A percentile compares a stretch with the other conserved stretches of the same genome.
Conservation (phyloP, 2,113 vertebrate genomes). For the Dipodomys merriami region DNA sequence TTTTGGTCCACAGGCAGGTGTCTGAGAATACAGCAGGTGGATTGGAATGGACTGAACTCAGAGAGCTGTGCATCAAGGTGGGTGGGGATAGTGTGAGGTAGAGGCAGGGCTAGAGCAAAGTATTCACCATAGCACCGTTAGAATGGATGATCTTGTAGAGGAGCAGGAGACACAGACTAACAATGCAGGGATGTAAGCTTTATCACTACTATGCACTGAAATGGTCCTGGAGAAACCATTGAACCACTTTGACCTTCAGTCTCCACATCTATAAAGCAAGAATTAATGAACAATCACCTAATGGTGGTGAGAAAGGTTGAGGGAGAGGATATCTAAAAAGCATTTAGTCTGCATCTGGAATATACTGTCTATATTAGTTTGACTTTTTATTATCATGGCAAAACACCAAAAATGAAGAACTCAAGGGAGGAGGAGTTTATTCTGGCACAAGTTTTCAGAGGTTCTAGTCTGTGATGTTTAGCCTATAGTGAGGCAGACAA, state of each 20-base stretch:
- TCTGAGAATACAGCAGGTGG: not conserved
- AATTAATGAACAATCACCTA: not conserved
- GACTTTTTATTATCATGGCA: not conserved
- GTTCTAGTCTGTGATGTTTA: too few species aligned
- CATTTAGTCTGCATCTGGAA: not conserved
- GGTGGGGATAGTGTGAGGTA: not conserved
- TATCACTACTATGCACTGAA: not conserved
- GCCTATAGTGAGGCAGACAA: too few species aligned
- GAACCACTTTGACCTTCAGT: not conserved
- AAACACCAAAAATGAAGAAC: too few species aligned
- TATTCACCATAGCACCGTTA: not conserved
- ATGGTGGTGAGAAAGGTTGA: not conserved
- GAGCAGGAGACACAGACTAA: not conserved
- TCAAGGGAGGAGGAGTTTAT: too few species aligned
- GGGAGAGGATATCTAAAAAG: not conserved
- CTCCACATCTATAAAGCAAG: slow-evolving; percentile 18
- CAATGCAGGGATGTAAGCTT: not conserved
- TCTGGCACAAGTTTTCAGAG: too few species aligned
- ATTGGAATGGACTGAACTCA: not conserved
- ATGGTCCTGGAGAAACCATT: not conserved
- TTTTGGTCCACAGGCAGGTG: not conserved
- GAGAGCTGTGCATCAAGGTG: not conserved
- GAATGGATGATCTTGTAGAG: fast-evolving
- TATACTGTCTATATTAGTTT: too few species aligned
- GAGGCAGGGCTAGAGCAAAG: not conserved